phyloP scores from a whole-genome alignment of 2,888 invertebrate species.

The Aelia acuminata region DNA sequence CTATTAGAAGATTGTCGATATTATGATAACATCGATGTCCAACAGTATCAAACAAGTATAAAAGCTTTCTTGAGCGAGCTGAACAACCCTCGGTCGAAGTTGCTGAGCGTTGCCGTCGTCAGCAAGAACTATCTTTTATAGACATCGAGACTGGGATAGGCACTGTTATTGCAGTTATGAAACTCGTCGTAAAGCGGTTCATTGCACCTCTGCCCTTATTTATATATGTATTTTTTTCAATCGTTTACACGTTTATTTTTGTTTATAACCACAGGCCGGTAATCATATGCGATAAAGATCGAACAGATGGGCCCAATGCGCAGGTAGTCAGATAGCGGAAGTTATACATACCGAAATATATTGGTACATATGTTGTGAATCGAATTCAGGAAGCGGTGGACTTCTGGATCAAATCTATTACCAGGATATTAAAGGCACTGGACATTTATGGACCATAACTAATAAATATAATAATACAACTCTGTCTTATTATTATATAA shows the following conservation, averaged over 20 bases:
- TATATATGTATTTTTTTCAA: not conserved
- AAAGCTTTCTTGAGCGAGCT: too few species aligned
- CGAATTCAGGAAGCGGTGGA: not conserved
- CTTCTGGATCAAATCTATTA: not conserved
- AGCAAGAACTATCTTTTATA: not conserved
- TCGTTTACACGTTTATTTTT: not conserved
- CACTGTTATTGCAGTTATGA: not conserved
- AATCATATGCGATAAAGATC: not conserved
- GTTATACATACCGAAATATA: not conserved
- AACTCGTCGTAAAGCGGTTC: not conserved
- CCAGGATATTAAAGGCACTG: not conserved
- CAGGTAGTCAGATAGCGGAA: not conserved
- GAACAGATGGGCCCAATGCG: not conserved
- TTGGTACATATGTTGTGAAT: slow-evolving; percentile 1
- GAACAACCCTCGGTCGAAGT: not conserved
- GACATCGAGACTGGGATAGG: not conserved
- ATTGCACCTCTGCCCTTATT: not conserved
- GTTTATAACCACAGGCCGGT: not conserved
- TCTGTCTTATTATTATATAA: not conserved
- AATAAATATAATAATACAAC: not conserved
- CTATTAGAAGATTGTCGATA: too few species aligned
- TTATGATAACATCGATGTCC: too few species aligned
- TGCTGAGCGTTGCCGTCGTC: not conserved
- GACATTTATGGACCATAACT: not conserved
- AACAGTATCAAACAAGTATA: too few species aligned